Evolutionary conservation across 2,797 vertebrate species (phyloP).

Genomic region (Trachops cirrhosus): DNA sequence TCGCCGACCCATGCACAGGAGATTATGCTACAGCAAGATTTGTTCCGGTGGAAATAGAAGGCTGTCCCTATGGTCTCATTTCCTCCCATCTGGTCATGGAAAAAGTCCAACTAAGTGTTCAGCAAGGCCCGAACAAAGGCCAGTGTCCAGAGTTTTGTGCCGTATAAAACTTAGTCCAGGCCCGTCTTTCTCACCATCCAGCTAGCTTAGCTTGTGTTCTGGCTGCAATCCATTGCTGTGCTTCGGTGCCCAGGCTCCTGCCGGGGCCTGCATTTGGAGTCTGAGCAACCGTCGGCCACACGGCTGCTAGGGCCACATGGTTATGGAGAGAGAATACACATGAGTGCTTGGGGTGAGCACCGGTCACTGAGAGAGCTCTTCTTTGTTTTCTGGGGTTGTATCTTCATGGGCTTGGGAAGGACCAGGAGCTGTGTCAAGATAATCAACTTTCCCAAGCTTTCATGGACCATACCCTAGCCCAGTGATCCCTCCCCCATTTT

Average conservation of each 20-base stretch:
- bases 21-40: not conserved
- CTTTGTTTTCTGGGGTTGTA: not conserved
- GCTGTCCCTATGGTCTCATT: not conserved
- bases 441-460: not conserved
- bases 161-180: not conserved
- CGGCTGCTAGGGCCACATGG: not conserved
- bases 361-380: not conserved
- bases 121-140: not conserved
- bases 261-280: not conserved
- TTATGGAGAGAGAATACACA: not conserved
- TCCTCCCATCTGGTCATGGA: not conserved
- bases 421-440: not conserved
- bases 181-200: not conserved
- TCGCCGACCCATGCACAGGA: not conserved
- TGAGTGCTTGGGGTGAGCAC: not conserved
- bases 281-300: not conserved
- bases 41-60: not conserved
- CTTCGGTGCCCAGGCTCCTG: not conserved
- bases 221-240: not conserved
- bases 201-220: not conserved
- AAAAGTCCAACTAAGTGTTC: not conserved
- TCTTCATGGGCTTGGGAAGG: not conserved
- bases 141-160: not conserved
- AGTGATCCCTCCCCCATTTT: too few species aligned
- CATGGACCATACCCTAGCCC: not conserved